Percentiles rank a stretch among this genome's conserved stretches.
Conservation (phyloP, 2,888 invertebrate species). For the Eristalis pertinax region DNA sequence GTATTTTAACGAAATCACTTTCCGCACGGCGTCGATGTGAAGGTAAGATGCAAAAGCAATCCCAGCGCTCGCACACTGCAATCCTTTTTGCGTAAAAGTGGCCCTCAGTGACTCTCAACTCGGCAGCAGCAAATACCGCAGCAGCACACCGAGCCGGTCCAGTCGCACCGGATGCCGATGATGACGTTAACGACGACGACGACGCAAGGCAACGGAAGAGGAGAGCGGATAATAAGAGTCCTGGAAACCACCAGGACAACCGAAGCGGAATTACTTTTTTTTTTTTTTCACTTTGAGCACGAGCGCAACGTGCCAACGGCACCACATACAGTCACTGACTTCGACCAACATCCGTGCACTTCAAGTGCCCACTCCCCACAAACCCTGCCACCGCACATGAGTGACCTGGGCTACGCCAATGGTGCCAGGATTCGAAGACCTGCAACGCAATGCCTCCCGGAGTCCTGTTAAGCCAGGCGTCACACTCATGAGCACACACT, state of each 20-base stretch:
- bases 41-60: not conserved
- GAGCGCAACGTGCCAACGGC: conserved; percentile 32
- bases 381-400: not conserved
- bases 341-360: conserved; percentile 35
- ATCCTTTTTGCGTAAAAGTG: not conserved
- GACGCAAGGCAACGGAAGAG: not conserved
- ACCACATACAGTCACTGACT: conserved; percentile 31
- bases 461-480: conserved; percentile 46
- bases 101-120: not conserved
- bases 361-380: not conserved
- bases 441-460: conserved; percentile 2
- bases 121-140: not conserved
- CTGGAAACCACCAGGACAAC: conserved; percentile 56
- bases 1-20: conserved; percentile 28
- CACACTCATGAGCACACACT: conserved; percentile 42
- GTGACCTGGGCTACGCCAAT: not conserved
- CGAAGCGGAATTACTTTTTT: conserved; percentile 64
- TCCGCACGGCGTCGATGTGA: conserved; percentile 37
- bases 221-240: conserved; percentile 39
- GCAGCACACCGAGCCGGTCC: conserved; percentile 39
- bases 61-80: not conserved
- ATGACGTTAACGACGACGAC: conserved; percentile 11
- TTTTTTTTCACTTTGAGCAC: conserved; percentile 44
- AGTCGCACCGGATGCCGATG: conserved; percentile 38
- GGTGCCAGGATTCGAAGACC: conserved; percentile 1